phyloP scores from a whole-genome alignment of 2,797 vertebrate species.

The Telmatherina bonti region DNA sequence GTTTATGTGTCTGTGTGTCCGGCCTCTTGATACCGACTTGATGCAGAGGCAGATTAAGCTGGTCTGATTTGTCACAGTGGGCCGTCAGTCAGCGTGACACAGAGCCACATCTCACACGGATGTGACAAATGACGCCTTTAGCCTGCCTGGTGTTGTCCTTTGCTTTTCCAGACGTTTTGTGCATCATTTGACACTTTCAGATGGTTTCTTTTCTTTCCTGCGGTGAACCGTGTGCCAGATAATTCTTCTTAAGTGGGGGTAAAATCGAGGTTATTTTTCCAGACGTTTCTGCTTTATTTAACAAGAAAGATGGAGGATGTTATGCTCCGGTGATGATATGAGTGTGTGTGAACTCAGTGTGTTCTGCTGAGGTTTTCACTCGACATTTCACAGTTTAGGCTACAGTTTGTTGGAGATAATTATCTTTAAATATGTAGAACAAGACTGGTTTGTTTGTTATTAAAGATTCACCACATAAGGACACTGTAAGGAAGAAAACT shows the following conservation, averaged over 20 bases:
- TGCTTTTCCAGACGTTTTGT: conserved; percentile 52
- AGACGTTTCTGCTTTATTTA: too few relatives aligned
- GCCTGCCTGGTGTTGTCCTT: conserved; percentile 53
- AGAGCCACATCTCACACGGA: conserved; percentile 46
- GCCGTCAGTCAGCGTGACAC: conserved; percentile 50
- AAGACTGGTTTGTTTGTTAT: too few relatives aligned
- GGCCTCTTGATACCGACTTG: conserved; percentile 31
- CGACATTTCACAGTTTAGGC: too few relatives aligned
- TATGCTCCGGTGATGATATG: too few relatives aligned
- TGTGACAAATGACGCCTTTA: conserved; percentile 40
- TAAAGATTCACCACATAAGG: too few relatives aligned
- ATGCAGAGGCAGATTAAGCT: conserved; percentile 60
- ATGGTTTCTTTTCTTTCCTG: conserved; percentile 16
- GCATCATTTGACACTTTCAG: conserved; percentile 56
- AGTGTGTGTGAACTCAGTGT: too few relatives aligned
- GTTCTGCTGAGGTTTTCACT: too few relatives aligned
- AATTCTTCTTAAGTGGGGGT: conserved; percentile 23
- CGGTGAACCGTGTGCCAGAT: conserved; percentile 32
- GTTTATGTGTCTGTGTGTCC: conserved; percentile 13
- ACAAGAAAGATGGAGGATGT: too few relatives aligned
- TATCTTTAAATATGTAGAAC: too few relatives aligned
- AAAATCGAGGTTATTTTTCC: too few relatives aligned
- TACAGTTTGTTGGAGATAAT: too few relatives aligned
- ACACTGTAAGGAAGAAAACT: too few relatives aligned
- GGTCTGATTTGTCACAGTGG: conserved; percentile 49